phyloP scores from a whole-genome alignment of 2,888 invertebrate species.

The Tupiocoris notatus region DNA sequence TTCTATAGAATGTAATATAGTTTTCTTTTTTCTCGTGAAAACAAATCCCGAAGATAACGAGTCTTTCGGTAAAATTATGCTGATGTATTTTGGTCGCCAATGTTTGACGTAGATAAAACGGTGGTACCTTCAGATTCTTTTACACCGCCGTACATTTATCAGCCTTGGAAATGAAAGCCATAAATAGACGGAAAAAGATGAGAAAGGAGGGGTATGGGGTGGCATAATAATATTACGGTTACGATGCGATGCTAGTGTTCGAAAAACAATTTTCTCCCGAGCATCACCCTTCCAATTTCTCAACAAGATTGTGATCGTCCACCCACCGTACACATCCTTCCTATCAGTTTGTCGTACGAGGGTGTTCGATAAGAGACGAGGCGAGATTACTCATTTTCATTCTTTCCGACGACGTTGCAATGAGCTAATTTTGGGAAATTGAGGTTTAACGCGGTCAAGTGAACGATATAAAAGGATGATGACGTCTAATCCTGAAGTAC shows the following conservation, averaged over 20 bases:
- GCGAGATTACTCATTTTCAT: conserved; percentile 2
- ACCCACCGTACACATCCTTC: background rate
- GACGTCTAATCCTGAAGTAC: background rate
- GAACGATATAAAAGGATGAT: conserved; percentile 4
- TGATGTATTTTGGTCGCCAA: too few relatives aligned
- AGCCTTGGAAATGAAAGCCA: conserved; percentile 14
- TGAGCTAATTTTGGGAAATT: conserved; percentile 14
- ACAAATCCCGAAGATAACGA: too few relatives aligned
- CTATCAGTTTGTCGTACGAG: background rate
- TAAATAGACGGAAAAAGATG: background rate
- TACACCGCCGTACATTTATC: background rate
- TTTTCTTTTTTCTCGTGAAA: too few relatives aligned
- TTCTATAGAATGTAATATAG: too few relatives aligned
- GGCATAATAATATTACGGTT: conserved; percentile 6
- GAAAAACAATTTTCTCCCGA: conserved; percentile 24
- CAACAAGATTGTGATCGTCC: conserved; percentile 9
- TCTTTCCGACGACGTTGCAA: conserved; percentile 2
- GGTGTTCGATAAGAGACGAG: background rate
- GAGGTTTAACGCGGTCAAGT: conserved; percentile 20
- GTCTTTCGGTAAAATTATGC: too few relatives aligned
- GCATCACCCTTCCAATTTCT: background rate
- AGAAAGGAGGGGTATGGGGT: background rate
- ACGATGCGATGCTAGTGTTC: background rate
- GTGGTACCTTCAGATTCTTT: background rate
- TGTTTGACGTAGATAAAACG: too few relatives aligned